These are phyloP conservation scores for Griposia aprilina DNA, from an alignment of 2,888 invertebrate species.

Conservation along the genomic window DNA sequence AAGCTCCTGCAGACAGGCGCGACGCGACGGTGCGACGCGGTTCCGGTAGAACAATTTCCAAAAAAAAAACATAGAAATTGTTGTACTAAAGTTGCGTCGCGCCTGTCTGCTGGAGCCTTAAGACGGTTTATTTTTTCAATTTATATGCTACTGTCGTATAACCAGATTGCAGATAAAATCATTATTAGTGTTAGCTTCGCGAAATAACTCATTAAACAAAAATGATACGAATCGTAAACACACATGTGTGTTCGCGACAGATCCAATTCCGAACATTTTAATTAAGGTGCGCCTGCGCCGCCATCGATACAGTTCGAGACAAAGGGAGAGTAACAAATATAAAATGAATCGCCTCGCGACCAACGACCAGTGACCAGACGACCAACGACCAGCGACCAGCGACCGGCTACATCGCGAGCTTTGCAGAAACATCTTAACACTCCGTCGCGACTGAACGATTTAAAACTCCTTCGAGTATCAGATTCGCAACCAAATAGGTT, in stretches of 20 bases:
- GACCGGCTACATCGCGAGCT: conserved; percentile 60
- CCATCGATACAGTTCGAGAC: conserved; percentile 78
- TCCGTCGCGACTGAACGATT: conserved; percentile 75
- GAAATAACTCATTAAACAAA: conserved; percentile 88
- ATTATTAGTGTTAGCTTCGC: conserved; percentile 71
- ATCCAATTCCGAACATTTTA: conserved; percentile 87
- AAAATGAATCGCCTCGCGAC: conserved; percentile 57
- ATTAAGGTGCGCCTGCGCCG: conserved; percentile 80
- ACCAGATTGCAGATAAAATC: conserved; percentile 60
- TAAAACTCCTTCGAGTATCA: conserved; percentile 64
- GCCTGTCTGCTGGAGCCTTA: too few species aligned
- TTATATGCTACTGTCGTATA: conserved; percentile 28
- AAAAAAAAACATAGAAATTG: too few species aligned
- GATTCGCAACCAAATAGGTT: conserved; percentile 69
- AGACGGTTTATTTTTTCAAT: conserved; percentile 20
- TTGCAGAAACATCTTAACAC: conserved; percentile 78
- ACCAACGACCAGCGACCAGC: conserved; percentile 15
- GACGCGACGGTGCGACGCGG: too few species aligned
- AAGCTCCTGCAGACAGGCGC: too few species aligned
- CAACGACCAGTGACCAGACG: conserved; percentile 8
- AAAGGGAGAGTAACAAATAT: conserved; percentile 73
- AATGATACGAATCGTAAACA: conserved; percentile 86
- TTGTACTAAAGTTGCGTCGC: too few species aligned
- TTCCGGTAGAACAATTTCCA: too few species aligned
- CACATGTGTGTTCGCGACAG: conserved; percentile 71